Conservation (phyloP, 2,797 vertebrate species). For the Atherinosoma microstoma region DNA sequence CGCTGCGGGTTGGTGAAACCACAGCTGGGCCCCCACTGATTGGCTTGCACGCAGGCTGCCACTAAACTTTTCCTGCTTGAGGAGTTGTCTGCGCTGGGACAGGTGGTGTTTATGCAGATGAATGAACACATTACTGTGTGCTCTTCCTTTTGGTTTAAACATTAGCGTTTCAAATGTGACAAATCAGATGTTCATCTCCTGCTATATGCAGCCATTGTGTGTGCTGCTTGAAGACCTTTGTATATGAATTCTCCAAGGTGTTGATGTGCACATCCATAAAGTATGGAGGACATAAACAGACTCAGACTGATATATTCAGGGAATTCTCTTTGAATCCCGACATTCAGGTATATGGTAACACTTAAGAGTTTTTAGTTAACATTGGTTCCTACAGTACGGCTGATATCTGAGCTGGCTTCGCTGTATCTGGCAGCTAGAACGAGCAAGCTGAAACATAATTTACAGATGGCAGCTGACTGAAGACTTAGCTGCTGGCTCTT, state of each 20-base stretch:
- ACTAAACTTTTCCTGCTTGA: conserved; percentile 90
- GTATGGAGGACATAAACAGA: conserved; percentile 50
- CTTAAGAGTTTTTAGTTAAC: conserved; percentile 28
- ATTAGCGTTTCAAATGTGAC: conserved; percentile 99
- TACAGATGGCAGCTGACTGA: conserved; percentile 60
- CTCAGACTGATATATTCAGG: conserved; percentile 38
- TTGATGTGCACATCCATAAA: conserved; percentile 54
- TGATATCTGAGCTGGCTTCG: conserved; percentile 21
- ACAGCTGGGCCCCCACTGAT: conserved; percentile 84
- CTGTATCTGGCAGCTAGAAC: conserved; percentile 12
- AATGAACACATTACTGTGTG: conserved; percentile 98
- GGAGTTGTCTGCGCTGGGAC: conserved; percentile 93
- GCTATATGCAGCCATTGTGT: conserved; percentile 87
- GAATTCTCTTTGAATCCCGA: conserved; percentile 44
- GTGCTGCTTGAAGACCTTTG: conserved; percentile 84
- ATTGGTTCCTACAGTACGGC: conserved; percentile 6
- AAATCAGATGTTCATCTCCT: conserved; percentile 98
- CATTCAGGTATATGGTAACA: conserved; percentile 24
- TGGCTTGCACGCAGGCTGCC: conserved; percentile 83
- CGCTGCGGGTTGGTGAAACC: conserved; percentile 78
- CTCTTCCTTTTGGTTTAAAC: conserved; percentile 99
- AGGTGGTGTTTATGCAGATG: conserved; percentile 99
- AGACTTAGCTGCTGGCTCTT: conserved; percentile 68
- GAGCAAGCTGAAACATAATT: conserved; percentile 60
- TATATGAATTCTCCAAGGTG: conserved; percentile 58